Evolutionary conservation across 2,113 vertebrate species (phyloP).

Genomic region (Beaufortia kweichowensis): DNA sequence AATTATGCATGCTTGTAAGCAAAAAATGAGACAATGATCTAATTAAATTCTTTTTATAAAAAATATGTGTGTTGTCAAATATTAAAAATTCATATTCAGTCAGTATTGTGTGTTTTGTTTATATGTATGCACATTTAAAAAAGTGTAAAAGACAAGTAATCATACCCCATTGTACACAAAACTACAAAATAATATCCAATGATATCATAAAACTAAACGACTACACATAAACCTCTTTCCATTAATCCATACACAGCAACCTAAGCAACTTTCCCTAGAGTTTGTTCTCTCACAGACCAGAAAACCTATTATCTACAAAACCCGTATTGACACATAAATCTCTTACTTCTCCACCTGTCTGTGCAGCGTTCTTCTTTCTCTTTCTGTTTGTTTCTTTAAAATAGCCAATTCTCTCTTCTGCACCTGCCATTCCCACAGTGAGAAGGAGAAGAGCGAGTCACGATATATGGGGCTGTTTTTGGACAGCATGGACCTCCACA

Average conservation of each 20-base stretch:
- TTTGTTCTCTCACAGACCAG: not conserved
- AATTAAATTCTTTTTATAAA: no score
- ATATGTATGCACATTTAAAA: no score
- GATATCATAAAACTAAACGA: not conserved
- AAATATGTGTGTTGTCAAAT: no score
- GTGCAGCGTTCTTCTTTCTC: conserved; percentile 68
- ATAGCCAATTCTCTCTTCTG: conserved; percentile 73
- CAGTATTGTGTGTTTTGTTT: no score
- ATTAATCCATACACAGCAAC: not conserved
- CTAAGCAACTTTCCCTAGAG: not conserved
- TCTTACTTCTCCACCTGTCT: conserved; percentile 73
- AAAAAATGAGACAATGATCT: no score
- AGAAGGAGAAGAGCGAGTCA: conserved; percentile 77
- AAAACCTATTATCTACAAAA: not conserved
- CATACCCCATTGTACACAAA: no score
- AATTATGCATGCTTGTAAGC: no score
- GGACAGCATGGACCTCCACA: conserved; percentile 78
- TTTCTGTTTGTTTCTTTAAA: conserved; percentile 68
- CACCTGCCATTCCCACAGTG: conserved; percentile 72
- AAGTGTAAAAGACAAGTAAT: no score
- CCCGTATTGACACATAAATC: not conserved
- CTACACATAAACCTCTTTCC: not conserved
- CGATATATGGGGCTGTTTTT: conserved; percentile 77
- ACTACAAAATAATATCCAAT: no score
- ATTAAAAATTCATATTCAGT: no score